Conservation (phyloP, 2,797 vertebrate genomes). For the Meriones psammophilus region DNA sequence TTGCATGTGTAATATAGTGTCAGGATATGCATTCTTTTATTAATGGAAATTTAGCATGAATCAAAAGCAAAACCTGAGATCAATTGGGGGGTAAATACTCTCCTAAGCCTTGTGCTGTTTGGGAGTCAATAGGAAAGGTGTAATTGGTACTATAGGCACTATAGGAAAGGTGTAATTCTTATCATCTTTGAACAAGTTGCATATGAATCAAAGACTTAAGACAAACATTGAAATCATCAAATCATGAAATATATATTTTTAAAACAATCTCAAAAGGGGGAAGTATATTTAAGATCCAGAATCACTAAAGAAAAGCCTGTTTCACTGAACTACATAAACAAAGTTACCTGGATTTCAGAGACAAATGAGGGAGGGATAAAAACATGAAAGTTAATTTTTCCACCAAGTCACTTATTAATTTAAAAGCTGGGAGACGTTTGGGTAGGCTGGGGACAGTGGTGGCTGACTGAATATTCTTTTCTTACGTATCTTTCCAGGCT, state of each 20-base stretch:
- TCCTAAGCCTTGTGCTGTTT: neutral
- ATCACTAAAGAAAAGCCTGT: neutral
- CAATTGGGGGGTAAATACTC: neutral
- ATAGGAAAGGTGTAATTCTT: neutral
- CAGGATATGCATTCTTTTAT: neutral
- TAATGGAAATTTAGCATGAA: neutral
- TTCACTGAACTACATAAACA: neutral
- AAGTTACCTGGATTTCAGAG: neutral
- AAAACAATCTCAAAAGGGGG: neutral
- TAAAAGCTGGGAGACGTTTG: neutral
- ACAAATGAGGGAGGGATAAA: neutral
- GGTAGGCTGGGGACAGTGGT: too few relatives aligned
- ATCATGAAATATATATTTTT: neutral
- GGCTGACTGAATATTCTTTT: neutral
- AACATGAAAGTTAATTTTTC: neutral
- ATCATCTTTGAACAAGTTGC: neutral
- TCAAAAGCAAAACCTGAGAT: neutral
- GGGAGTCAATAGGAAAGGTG: too few relatives aligned
- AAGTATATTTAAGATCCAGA: neutral
- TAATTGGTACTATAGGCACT: neutral
- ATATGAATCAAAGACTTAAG: neutral
- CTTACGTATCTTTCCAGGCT: neutral
- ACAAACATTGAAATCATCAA: neutral
- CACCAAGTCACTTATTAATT: neutral
- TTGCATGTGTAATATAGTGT: neutral